Evolutionary conservation across 2,113 vertebrate species (phyloP).

Genomic region (Neogobius melanostomus): DNA sequence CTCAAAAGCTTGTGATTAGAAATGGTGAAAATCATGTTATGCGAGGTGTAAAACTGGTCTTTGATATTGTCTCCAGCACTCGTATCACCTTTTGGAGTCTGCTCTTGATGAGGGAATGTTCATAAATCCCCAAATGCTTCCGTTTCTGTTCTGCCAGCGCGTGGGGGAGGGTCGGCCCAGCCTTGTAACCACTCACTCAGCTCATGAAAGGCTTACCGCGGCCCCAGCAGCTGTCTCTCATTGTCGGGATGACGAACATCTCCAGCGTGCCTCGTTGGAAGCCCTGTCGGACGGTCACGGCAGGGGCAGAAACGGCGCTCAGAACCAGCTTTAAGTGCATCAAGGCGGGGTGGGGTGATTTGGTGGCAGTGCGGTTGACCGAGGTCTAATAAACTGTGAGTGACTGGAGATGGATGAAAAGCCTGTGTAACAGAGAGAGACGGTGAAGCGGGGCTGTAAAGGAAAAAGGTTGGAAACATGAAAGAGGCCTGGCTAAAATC

Average conservation of each 20-base stretch:
- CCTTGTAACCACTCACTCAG: conserved; percentile 77
- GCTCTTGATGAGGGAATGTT: too few species aligned
- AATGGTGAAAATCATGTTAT: too few species aligned
- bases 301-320: conserved; percentile 48
- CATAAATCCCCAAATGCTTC: too few species aligned
- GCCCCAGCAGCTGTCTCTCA: conserved; percentile 81
- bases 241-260: conserved; percentile 75
- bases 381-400: conserved; percentile 66
- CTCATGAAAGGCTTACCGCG: conserved; percentile 79
- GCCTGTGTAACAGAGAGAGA: conserved; percentile 31
- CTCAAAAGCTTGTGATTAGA: too few species aligned
- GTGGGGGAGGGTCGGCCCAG: conserved; percentile 60
- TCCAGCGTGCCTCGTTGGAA: conserved; percentile 78
- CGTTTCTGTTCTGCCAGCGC: conserved; percentile 3
- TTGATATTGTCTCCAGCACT: too few species aligned
- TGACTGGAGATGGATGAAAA: conserved; percentile 51
- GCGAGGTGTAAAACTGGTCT: too few species aligned
- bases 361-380: conserved; percentile 37
- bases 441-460: conserved; percentile 59
- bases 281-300: conserved; percentile 24
- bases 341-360: conserved; percentile 25
- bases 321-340: conserved; percentile 50
- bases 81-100: too few species aligned
- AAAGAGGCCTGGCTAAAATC: too few species aligned
- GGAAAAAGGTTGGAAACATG: conserved; percentile 22